These are phyloP conservation scores for Craseonycteris thonglongyai DNA, from an alignment of 2,113 vertebrate genomes.

Conservation along the genomic window DNA sequence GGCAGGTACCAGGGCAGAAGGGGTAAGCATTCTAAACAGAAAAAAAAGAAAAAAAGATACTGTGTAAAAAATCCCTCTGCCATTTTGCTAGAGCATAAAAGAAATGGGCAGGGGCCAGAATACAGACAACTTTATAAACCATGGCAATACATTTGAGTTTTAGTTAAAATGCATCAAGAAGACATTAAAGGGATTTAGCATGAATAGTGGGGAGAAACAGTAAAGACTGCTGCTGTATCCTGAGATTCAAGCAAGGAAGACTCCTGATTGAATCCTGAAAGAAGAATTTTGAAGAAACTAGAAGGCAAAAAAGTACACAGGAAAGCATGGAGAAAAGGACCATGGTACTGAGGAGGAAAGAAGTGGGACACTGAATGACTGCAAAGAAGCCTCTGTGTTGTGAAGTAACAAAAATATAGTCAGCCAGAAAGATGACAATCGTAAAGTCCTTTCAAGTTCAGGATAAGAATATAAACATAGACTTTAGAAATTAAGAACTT, in stretches of 20 bases:
- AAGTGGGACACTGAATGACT: not conserved
- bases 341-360: no score
- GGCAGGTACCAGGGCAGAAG: not conserved
- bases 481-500: not conserved
- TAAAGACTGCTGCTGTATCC: not conserved
- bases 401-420: not conserved
- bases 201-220: not conserved
- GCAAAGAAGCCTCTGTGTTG: not conserved
- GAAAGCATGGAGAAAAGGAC: not conserved
- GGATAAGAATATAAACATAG: not conserved
- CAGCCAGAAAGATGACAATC: not conserved
- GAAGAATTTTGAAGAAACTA: not conserved
- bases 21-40: not conserved
- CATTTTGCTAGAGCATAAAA: not conserved
- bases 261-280: not conserved
- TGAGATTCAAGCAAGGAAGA: not conserved
- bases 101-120: not conserved
- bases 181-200: not conserved
- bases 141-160: not conserved
- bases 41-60: not conserved
- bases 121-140: not conserved
- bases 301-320: not conserved
- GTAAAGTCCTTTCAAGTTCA: not conserved
- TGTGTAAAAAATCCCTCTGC: not conserved
- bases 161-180: not conserved